Conservation (phyloP, 2,888 invertebrate species). For the Drosophila anomelani region DNA sequence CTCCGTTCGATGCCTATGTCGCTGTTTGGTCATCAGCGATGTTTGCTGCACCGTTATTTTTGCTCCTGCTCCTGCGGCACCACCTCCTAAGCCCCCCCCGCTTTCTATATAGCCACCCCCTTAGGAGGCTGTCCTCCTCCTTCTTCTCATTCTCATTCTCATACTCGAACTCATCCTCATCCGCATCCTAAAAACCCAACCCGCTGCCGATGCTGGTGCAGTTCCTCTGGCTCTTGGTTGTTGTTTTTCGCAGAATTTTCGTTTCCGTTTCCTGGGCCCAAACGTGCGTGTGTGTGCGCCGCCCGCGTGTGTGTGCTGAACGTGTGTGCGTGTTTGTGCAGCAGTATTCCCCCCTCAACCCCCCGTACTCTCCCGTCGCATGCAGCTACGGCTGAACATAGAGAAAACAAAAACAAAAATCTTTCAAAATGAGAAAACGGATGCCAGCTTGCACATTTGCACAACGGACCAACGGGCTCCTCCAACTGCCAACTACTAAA, state of each 20-base stretch:
- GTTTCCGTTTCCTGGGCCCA: constrained; percentile 79
- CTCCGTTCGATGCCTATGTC: constrained; percentile 46
- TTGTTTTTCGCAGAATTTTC: constrained; percentile 81
- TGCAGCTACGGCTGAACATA: constrained; percentile 53
- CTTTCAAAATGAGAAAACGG: constrained; percentile 75
- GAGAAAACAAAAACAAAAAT: constrained; percentile 77
- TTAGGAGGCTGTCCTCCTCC: constrained; percentile 55
- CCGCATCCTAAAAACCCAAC: constrained; percentile 39
- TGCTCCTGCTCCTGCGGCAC: constrained; percentile 70
- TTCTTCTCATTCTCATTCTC: constrained; percentile 24
- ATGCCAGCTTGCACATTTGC: constrained; percentile 81
- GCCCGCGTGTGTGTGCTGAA: constrained; percentile 53
- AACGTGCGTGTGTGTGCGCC: constrained; percentile 64
- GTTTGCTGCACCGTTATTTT: constrained; percentile 79
- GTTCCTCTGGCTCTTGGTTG: constrained; percentile 53
- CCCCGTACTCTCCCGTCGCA: constrained; percentile 2
- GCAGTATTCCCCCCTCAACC: constrained; percentile 9
- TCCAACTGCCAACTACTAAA: constrained; percentile 8
- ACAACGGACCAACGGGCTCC: constrained; percentile 66
- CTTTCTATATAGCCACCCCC: too few relatives aligned
- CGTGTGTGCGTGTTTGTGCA: constrained; percentile 40
- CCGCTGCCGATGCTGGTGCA: constrained; percentile 18
- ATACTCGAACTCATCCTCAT: constrained; percentile 22
- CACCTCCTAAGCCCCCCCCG: constrained; percentile 33
- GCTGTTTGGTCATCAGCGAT: constrained; percentile 75